A percentile compares a stretch with the other conserved stretches of the same genome.
Evolutionary conservation across 2,797 vertebrate species (phyloP).

Genomic region (Sebastes paucispinis): DNA sequence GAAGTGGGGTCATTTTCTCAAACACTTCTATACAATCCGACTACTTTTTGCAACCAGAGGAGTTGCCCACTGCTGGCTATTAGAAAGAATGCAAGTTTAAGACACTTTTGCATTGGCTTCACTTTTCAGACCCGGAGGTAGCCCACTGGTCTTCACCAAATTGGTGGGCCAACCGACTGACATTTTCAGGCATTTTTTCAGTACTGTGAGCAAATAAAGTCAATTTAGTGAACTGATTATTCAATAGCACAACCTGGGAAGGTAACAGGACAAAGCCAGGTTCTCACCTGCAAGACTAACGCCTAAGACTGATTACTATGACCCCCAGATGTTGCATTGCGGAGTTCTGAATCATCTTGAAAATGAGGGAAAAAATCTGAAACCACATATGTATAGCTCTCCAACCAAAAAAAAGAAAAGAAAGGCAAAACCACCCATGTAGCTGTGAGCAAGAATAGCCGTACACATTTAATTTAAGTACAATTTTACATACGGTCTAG

Average conservation of each 20-base stretch:
- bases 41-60: no score
- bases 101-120: no score
- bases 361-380: neutral
- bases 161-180: neutral
- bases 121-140: no score
- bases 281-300: neutral
- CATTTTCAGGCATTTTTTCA: neutral
- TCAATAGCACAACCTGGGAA: neutral
- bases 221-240: fast-evolving
- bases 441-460: neutral
- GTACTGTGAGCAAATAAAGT: neutral
- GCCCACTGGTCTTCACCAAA: neutral
- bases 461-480: constrained; percentile 56
- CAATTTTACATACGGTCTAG: constrained; percentile 59
- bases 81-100: no score
- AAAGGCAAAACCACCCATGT: neutral
- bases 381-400: neutral
- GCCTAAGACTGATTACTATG: neutral
- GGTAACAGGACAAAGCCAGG: neutral
- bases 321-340: neutral
- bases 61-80: no score
- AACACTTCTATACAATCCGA: no score
- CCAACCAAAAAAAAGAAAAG: neutral
- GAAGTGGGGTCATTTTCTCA: no score
- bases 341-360: neutral